Percentiles rank a stretch among this genome's conserved stretches.
Evolutionary conservation across 2,888 invertebrate species (phyloP).

Genomic region (Drosophila acutilabella): DNA sequence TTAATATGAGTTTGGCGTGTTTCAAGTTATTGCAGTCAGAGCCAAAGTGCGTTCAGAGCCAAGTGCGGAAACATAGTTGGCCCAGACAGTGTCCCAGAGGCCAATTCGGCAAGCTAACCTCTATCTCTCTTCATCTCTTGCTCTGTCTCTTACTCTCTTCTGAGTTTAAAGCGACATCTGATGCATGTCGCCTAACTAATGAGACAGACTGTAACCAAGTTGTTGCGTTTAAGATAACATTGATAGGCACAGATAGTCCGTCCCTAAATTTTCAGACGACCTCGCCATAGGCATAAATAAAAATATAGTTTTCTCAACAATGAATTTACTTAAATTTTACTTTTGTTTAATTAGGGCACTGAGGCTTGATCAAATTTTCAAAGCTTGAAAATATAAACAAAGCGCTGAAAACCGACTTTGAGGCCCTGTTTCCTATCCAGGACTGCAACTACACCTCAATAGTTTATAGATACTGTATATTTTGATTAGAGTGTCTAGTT

Average conservation of each 20-base stretch:
- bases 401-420: too few species aligned
- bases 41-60: not conserved
- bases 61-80: slow-evolving; percentile 18
- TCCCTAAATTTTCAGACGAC: slow-evolving; percentile 29
- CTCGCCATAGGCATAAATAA: not conserved
- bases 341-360: too few species aligned
- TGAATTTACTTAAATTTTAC: not conserved
- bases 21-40: slow-evolving; percentile 63
- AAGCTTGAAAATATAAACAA: too few species aligned
- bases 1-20: slow-evolving; percentile 77
- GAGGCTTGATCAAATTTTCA: too few species aligned
- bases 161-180: slow-evolving; percentile 1
- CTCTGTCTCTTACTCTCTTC: not conserved
- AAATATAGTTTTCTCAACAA: too few species aligned
- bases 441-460: too few species aligned
- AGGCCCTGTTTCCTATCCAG: too few species aligned
- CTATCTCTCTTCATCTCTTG: not conserved
- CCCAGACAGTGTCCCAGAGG: slow-evolving; percentile 38
- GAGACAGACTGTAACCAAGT: slow-evolving; percentile 42
- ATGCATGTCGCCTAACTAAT: slow-evolving; percentile 63
- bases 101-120: slow-evolving; percentile 23
- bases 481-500: too few species aligned
- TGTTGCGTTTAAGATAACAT: slow-evolving; percentile 36
- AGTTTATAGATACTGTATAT: too few species aligned
- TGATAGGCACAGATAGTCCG: slow-evolving; percentile 22